phyloP scores from a whole-genome alignment of 2,797 vertebrate genomes.

The Dermochelys coriacea region DNA sequence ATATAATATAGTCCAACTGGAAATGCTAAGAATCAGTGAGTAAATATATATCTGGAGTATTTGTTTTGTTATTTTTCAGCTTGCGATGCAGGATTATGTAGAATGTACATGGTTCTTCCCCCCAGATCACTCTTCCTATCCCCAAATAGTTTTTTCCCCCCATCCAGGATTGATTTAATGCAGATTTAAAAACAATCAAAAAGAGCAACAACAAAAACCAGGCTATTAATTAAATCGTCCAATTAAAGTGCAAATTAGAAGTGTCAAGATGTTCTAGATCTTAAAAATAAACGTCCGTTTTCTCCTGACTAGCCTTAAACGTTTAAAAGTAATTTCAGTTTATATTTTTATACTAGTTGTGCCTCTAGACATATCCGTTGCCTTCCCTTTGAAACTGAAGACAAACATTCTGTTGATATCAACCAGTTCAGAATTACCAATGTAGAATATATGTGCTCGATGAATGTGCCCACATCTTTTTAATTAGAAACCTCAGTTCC shows the following conservation, averaged over 20 bases:
- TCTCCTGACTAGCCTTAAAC: accelerated
- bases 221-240: too few relatives aligned
- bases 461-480: background rate
- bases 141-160: background rate
- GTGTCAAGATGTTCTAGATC: background rate
- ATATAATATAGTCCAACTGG: background rate
- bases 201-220: background rate
- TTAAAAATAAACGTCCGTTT: background rate
- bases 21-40: background rate
- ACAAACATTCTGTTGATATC: background rate
- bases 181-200: background rate
- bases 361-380: background rate
- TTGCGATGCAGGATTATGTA: background rate
- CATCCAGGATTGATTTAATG: background rate
- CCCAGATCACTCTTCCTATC: accelerated
- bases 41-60: background rate
- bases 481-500: background rate
- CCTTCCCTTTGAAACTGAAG: background rate
- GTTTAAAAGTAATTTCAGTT: background rate
- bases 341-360: background rate
- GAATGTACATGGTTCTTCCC: background rate
- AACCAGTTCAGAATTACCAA: background rate
- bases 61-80: background rate
- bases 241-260: too few relatives aligned
- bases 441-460: background rate